A percentile compares a stretch with the other conserved stretches of the same genome.
Conservation (phyloP, 2,113 vertebrate genomes). For the Alligator sinensis region DNA sequence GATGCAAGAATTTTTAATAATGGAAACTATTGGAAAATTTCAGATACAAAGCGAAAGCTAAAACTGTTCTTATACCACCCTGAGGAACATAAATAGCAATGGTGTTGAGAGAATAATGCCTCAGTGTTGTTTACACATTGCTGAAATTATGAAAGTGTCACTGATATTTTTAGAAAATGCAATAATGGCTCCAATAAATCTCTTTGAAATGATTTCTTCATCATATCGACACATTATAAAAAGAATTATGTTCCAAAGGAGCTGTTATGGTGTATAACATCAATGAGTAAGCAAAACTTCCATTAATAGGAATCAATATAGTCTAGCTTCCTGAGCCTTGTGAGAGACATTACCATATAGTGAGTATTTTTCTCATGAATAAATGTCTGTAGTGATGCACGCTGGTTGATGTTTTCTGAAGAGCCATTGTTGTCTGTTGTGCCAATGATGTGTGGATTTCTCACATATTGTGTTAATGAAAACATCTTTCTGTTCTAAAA, state of each 20-base stretch:
- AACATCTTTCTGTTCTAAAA: background rate
- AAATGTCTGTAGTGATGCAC: background rate
- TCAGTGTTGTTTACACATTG: background rate
- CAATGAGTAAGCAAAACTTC: background rate
- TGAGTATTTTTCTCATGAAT: constrained; percentile 46
- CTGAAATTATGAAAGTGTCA: constrained; percentile 15
- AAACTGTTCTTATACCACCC: background rate
- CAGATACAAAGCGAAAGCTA: constrained; percentile 13
- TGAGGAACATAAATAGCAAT: background rate
- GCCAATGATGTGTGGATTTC: background rate
- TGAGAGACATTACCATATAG: constrained; percentile 14
- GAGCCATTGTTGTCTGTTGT: background rate
- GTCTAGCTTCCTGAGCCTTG: background rate
- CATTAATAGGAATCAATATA: background rate
- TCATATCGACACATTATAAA: constrained; percentile 17
- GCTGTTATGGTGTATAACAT: background rate
- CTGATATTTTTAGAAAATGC: background rate
- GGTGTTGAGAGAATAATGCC: background rate
- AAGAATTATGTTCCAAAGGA: constrained; percentile 23
- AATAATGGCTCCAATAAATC: background rate
- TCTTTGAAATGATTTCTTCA: background rate
- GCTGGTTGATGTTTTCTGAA: background rate
- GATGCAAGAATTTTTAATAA: background rate
- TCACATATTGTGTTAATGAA: background rate
- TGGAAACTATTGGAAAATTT: background rate